Percentiles rank a stretch among this genome's conserved stretches.
These are phyloP conservation scores for Torymus auratus DNA, from an alignment of 2,888 invertebrate species.

Conservation along the genomic window DNA sequence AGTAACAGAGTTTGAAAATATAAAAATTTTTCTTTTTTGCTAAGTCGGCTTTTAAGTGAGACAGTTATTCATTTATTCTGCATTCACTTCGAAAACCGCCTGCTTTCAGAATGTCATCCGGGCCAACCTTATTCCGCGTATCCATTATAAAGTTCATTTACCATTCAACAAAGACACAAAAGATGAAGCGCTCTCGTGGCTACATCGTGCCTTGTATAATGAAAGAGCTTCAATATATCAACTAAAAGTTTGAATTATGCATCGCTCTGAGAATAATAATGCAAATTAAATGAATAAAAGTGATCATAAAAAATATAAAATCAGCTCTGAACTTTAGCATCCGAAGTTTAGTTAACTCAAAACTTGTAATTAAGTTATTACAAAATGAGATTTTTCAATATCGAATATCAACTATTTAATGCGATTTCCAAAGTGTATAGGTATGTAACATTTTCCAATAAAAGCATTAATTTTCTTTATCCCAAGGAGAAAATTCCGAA, in stretches of 20 bases:
- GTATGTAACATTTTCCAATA: no score
- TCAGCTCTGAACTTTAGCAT: not conserved
- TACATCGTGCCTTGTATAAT: slow-evolving; percentile 3
- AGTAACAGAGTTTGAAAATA: no score
- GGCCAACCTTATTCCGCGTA: slow-evolving; percentile 3
- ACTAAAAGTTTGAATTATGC: slow-evolving; percentile 14
- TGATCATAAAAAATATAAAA: not conserved
- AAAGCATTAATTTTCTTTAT: no score
- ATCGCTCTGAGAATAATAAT: not conserved
- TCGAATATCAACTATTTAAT: no score
- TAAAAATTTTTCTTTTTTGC: no score
- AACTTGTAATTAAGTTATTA: no score
- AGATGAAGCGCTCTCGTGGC: not conserved
- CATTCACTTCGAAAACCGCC: not conserved
- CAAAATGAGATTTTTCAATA: no score
- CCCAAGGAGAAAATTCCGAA: no score
- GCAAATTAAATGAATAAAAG: not conserved
- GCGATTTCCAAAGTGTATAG: no score
- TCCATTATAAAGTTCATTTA: slow-evolving; percentile 30
- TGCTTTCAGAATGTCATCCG: not conserved
- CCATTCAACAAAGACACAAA: slow-evolving; percentile 22
- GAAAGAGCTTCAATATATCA: not conserved
- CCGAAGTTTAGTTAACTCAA: not conserved
- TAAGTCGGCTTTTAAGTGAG: no score
- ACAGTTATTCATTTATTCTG: no score